A percentile compares a stretch with the other conserved stretches of the same genome.
Conservation (phyloP, 1,140 invertebrate species). For the Heliconius hewitsoni region DNA sequence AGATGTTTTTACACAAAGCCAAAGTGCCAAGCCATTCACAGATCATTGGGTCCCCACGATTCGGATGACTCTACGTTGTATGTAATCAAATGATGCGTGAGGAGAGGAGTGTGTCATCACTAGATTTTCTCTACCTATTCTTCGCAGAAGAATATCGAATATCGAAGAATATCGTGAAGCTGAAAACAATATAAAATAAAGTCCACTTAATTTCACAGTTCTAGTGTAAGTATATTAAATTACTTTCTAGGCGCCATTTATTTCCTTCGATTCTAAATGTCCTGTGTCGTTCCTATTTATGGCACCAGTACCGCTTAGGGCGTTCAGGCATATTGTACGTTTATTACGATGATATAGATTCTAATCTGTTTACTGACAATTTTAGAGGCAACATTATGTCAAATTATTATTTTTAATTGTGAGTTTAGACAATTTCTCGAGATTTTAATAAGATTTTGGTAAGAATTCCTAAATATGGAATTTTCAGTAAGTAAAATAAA, state of each 20-base stretch:
- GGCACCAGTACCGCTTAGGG: neutral
- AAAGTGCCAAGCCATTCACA: too few species aligned
- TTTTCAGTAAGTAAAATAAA: neutral
- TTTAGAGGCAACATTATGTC: neutral
- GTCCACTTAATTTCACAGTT: neutral
- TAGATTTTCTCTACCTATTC: too few species aligned
- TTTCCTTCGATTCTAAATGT: neutral
- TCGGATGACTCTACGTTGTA: too few species aligned
- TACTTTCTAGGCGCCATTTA: neutral
- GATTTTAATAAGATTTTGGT: neutral
- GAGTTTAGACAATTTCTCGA: neutral
- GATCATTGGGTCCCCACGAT: too few species aligned
- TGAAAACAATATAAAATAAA: too few species aligned
- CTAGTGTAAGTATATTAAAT: neutral
- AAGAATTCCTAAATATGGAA: neutral
- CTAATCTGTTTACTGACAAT: constrained; percentile 1
- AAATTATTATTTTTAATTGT: neutral
- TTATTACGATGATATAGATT: constrained; percentile 10
- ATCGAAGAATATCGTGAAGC: too few species aligned
- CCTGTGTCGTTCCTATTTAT: neutral
- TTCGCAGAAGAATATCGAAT: too few species aligned
- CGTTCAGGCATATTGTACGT: neutral
- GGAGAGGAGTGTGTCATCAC: too few species aligned
- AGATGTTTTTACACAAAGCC: too few species aligned
- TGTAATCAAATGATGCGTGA: too few species aligned